Evolutionary conservation across 2,797 vertebrate species (phyloP).

Genomic region (Prionace glauca): DNA sequence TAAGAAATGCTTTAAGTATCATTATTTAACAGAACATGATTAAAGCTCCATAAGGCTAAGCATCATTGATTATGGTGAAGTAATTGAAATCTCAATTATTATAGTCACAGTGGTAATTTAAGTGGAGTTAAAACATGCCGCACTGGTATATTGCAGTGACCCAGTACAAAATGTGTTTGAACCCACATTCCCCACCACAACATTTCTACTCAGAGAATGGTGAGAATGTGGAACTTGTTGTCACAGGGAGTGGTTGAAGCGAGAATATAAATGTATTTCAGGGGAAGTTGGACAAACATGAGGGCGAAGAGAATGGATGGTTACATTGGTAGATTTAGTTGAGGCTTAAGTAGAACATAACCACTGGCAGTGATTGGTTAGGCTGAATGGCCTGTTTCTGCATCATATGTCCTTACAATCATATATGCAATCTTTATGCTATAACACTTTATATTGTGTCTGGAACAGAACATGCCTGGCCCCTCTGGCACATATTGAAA

Average conservation of each 20-base stretch:
- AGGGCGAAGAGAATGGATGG: not conserved
- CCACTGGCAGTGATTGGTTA: not conserved
- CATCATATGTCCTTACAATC: not conserved
- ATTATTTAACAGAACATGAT: constrained; percentile 1
- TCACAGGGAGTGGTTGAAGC: not conserved
- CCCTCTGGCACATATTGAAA: no score
- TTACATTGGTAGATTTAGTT: not conserved
- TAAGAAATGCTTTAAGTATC: not conserved
- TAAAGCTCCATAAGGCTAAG: not conserved
- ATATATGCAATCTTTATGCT: not conserved
- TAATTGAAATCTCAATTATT: not conserved
- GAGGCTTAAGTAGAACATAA: not conserved
- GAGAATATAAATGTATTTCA: not conserved
- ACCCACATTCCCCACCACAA: not conserved
- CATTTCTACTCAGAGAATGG: no score
- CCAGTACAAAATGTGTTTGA: not conserved
- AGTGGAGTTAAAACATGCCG: not conserved
- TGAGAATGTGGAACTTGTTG: not conserved
- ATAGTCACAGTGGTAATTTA: not conserved
- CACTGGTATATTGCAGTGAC: not conserved
- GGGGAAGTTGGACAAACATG: not conserved
- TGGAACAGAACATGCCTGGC: not conserved
- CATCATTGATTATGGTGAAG: not conserved
- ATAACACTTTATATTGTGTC: not conserved
- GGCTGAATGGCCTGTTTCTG: not conserved